A percentile compares a stretch with the other conserved stretches of the same genome.
Conservation (phyloP, 2,797 vertebrate species). For the Crax fasciolata region DNA sequence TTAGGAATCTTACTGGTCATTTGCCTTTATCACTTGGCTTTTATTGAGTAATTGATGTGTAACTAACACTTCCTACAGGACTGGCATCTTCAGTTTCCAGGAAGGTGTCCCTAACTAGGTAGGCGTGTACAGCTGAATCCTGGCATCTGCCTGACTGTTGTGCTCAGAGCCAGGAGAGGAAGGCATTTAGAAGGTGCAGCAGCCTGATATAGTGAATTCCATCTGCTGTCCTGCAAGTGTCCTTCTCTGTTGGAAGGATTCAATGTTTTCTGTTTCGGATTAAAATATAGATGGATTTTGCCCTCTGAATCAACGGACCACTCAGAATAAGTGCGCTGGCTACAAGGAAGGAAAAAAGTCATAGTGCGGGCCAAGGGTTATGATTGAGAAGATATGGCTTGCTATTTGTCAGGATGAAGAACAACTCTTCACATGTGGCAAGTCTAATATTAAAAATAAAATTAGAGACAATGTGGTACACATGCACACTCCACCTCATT, state of each 20-base stretch:
- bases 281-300: not conserved
- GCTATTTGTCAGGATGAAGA: not conserved
- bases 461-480: not conserved
- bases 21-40: not conserved
- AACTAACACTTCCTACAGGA: not conserved
- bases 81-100: not conserved
- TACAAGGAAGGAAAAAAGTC: too few species aligned
- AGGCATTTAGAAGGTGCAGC: not conserved
- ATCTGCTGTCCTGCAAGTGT: fast-evolving
- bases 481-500: fast-evolving
- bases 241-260: not conserved
- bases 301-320: not conserved
- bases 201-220: not conserved
- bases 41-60: not conserved
- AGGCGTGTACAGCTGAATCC: not conserved
- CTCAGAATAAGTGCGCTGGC: not conserved
- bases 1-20: not conserved
- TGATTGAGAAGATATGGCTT: not conserved
- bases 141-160: not conserved
- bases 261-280: not conserved
- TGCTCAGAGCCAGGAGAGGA: not conserved
- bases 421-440: not conserved
- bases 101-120: not conserved
- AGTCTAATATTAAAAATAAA: not conserved
- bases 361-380: not conserved